Evolutionary conservation across 1,140 invertebrate genomes (phyloP), one percentile per base, ranked within the genome.

Genomic region (Phymorhynchus buccinoides): DNA sequence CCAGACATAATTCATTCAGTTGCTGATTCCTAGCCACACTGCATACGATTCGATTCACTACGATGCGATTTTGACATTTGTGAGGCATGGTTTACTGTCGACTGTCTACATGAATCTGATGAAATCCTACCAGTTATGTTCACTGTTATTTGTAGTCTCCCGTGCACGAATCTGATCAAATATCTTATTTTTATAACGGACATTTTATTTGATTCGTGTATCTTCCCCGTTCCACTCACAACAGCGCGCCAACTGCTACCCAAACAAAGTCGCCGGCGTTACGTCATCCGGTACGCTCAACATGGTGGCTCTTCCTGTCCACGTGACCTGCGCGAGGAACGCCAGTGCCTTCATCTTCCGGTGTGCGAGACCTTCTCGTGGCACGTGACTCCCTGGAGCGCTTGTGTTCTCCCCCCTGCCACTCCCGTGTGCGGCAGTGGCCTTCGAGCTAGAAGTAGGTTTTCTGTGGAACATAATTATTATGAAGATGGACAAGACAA

Each of bases 371-470:
- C 83, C 9, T 92, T 86, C 56, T 75, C 89, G 35, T 96, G 95
- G 95, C 92, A 94, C 16, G 90, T 94, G 14, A 94, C 94, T 22
- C 93, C 94, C 32, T 96, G 95, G 95, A 94, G 94, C 84, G 90
- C 93, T 7, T 96, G 95, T 90, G 91, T 94, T 16, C 91, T 96
- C 68, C 88, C 95, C 62, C 90, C 95, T 6, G 93, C 91, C 14
- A 92, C 94, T 16, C 88, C 88, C 4, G 88, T 92, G 9, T 96
- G 95, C 87, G 96, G 96, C 0, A 91, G 94, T 7, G 95, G 95
- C 14, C 94, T 95, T 35, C 92, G 95, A 82, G 94, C 95, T 16
- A 93, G 96, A 93, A 95, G 95, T 96, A 90, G 93, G 93, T 93
- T 27, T n/a, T n/a, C n/a, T n/a, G n/a, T n/a, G n/a, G n/a, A n/a